Evolutionary conservation across 1,140 invertebrate genomes (phyloP).

Genomic region (Sinella curviseta): DNA sequence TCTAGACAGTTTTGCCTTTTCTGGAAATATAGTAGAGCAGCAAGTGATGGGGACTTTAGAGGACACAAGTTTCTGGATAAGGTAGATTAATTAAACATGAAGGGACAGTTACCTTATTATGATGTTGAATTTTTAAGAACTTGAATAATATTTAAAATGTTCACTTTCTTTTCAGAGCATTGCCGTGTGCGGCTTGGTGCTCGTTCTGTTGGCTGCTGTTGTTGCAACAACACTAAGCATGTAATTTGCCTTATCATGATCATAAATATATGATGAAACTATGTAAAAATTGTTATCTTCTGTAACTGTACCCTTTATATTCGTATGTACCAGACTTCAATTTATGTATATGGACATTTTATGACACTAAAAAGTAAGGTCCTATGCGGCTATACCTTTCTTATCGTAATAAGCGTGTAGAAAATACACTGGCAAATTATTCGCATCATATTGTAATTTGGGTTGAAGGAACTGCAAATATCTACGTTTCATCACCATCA

Average conservation of each 20-base stretch:
- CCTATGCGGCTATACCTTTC: no score
- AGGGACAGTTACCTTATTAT: not conserved
- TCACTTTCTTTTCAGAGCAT: not conserved
- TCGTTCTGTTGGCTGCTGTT: conserved; percentile 1
- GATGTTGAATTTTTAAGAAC: not conserved
- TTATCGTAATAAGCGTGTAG: no score
- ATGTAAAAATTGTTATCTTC: no score
- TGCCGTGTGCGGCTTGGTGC: conserved; percentile 6
- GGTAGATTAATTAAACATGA: not conserved
- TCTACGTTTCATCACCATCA: not conserved
- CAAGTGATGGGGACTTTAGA: not conserved
- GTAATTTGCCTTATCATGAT: no score
- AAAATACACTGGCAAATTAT: not conserved
- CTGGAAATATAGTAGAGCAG: not conserved
- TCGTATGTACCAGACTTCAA: no score
- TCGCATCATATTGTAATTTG: not conserved
- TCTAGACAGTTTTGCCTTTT: not conserved
- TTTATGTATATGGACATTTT: no score
- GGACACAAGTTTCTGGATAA: conserved; percentile 1
- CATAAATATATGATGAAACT: no score
- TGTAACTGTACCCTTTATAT: no score
- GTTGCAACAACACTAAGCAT: conserved; percentile 3
- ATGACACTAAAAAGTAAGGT: no score
- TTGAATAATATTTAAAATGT: no score
- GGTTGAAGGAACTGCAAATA: not conserved